Evolutionary conservation across 2,797 vertebrate species (phyloP), one percentile per base, ranked within the genome.

Genomic region (Rostrhamus sociabilis): DNA sequence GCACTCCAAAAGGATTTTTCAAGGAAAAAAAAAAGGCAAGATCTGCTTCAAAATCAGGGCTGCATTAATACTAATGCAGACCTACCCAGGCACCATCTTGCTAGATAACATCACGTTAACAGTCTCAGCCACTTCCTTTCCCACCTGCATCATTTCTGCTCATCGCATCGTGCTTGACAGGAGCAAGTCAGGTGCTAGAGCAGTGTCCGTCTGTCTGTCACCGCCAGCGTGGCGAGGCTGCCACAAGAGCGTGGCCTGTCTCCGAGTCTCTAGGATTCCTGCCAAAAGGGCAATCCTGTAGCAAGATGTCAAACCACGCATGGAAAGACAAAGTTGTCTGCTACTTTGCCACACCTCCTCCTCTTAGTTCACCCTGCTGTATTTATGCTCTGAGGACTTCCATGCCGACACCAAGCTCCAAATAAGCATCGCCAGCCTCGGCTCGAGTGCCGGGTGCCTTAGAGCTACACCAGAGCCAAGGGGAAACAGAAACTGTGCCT

Each of bases 381-480:
- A 12, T 74, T 83, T 45, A 18, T 50, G 19, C 19, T 50, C 60
- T 29, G 40, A 81, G 67, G n/a, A 67, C 9, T 78, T 78, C 71
- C 40, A 21, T 31, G 32, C 10, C 1, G 2, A 52, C 38, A 47
- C 9, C 43, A 45, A 47, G 6, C 36, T 85, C 32, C 40, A 76
- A 66, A 36, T 15, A 74, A 87, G 7, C 34, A 82, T 73, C 45
- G n/a, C 9, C 8, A 4, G 18, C n/a, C 32, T 60, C 40, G 58
- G 16, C 23, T 22, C 2, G 0, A 63, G 32, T 2, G 2, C 2
- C 2, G 2, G 42, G 17, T 53, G 36, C 27, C n/a, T 66, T 52
- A 73, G 19, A 86, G 56, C 34, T 77, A 8, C 45, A 17, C 32
- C 48, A 71, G 38, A 38, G 55, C 43, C 34, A 42, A 40, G 43